These are phyloP conservation scores for Saccopteryx leptura DNA, from an alignment of 2,113 vertebrate species.

Conservation along the genomic window DNA sequence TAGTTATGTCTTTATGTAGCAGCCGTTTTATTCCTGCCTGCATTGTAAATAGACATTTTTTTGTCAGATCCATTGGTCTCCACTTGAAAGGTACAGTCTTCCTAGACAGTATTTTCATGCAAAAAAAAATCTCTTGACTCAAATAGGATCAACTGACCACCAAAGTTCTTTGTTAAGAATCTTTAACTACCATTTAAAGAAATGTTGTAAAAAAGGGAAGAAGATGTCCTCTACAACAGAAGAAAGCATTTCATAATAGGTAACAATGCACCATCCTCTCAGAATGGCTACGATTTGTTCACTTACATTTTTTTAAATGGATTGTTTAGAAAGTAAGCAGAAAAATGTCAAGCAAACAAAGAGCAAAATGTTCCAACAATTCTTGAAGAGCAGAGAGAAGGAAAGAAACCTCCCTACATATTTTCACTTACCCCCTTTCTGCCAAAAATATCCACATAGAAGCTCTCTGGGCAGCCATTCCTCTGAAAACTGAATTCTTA, in stretches of 20 bases:
- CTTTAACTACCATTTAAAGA: constrained; percentile 52
- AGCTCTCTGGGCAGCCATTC: background rate
- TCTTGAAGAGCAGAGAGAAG: background rate
- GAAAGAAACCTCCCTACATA: background rate
- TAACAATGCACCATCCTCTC: background rate
- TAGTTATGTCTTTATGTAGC: background rate
- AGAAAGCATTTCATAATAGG: background rate
- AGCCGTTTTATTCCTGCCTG: constrained; percentile 12
- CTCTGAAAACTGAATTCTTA: constrained; percentile 37
- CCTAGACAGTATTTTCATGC: constrained; percentile 35
- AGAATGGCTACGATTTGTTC: background rate
- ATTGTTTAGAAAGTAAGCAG: constrained; percentile 46
- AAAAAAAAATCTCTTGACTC: constrained; percentile 43
- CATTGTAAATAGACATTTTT: background rate
- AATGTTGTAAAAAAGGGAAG: constrained; percentile 6
- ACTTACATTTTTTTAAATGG: constrained; percentile 23
- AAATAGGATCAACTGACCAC: constrained; percentile 43
- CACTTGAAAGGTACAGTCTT: constrained; percentile 42
- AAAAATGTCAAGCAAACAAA: constrained; percentile 37
- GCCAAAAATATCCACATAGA: background rate
- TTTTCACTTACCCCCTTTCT: background rate
- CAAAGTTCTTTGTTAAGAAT: constrained; percentile 42
- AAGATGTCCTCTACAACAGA: background rate
- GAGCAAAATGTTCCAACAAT: background rate
- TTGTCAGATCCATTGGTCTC: background rate